These are phyloP conservation scores for Onychostruthus taczanowskii DNA, from an alignment of 2,113 vertebrate genomes.

Conservation along the genomic window DNA sequence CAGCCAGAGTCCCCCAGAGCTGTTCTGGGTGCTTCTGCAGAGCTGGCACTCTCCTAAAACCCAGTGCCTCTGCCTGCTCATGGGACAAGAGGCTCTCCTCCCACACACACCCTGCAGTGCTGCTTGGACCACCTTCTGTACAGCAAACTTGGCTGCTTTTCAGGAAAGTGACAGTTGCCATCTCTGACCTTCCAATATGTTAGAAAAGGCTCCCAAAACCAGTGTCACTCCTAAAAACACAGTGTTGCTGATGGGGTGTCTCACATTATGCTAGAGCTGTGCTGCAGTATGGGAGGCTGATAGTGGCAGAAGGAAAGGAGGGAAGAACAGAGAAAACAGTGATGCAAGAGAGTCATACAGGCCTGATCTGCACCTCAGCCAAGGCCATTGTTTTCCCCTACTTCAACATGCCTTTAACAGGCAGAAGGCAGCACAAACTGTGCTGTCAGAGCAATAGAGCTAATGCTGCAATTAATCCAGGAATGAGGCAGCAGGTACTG, in stretches of 20 bases:
- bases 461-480: not conserved
- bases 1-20: not conserved
- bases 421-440: not conserved
- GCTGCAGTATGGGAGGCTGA: not conserved
- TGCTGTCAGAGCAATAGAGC: not conserved
- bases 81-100: not conserved
- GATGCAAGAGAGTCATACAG: not conserved
- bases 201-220: not conserved
- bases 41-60: not conserved
- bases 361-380: not conserved
- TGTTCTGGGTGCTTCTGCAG: not conserved
- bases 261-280: accelerated
- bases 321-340: not conserved
- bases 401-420: not conserved
- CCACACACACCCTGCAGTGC: no score
- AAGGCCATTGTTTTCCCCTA: not conserved
- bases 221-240: not conserved
- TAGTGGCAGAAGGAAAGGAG: not conserved
- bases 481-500: not conserved
- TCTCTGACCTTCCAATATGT: not conserved
- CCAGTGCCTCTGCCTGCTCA: not conserved
- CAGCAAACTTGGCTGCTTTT: not conserved
- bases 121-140: not conserved
- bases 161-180: not conserved
- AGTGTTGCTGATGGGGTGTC: accelerated